Percentiles rank a stretch among this genome's conserved stretches.
These are phyloP conservation scores for Didymodactylos carnosus DNA, from an alignment of 2,888 invertebrate genomes.

Conservation along the genomic window DNA sequence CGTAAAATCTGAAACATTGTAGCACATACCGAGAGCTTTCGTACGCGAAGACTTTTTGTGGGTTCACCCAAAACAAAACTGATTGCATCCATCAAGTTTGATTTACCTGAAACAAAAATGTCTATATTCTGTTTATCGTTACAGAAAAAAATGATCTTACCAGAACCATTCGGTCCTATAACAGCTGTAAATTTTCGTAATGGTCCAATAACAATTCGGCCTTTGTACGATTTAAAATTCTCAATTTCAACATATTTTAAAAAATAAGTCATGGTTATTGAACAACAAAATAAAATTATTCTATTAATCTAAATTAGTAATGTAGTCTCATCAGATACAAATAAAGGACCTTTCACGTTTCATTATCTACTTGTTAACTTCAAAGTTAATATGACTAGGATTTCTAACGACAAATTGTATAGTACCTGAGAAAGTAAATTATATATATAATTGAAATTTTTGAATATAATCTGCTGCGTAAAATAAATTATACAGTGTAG, in stretches of 20 bases:
- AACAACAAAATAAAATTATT: no score
- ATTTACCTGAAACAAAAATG: constrained; percentile 49
- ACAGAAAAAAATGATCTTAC: neutral
- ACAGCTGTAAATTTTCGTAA: constrained; percentile 90
- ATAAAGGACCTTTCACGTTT: no score
- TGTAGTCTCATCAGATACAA: no score
- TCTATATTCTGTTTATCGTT: neutral
- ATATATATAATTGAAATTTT: no score
- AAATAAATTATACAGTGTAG: no score
- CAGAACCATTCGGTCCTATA: constrained; percentile 93
- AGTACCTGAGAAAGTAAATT: no score
- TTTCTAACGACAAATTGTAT: no score
- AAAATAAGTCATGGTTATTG: constrained; percentile 32
- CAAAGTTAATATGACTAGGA: no score
- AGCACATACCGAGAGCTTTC: constrained; percentile 45
- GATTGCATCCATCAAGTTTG: constrained; percentile 98
- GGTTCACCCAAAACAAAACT: constrained; percentile 99
- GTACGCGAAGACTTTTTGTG: constrained; percentile 75
- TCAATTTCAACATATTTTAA: constrained; percentile 84
- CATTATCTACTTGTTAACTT: no score
- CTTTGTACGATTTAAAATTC: constrained; percentile 95
- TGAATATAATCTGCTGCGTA: no score
- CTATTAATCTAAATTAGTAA: no score
- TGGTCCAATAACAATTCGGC: constrained; percentile 75
- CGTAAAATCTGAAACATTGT: no score